Percentiles rank a stretch among this genome's conserved stretches.
phyloP scores from a whole-genome alignment of 1,140 invertebrate species.

The Papilio dardanus region DNA sequence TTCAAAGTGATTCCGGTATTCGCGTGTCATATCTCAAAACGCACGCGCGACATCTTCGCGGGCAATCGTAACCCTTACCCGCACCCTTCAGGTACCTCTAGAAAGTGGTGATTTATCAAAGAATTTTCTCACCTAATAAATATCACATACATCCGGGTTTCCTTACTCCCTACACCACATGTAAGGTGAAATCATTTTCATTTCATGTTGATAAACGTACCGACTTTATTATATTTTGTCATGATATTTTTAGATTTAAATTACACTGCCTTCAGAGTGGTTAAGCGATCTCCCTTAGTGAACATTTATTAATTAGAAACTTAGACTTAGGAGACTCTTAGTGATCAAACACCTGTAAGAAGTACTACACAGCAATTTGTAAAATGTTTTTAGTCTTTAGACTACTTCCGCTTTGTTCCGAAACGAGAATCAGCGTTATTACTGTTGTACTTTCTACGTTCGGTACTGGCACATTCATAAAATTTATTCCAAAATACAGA shows the following conservation, averaged over 20 bases:
- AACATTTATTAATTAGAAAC: too few relatives aligned
- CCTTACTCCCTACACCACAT: constrained; percentile 11
- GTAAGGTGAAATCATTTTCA: constrained; percentile 27
- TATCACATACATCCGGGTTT: constrained; percentile 56
- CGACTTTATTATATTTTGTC: not conserved
- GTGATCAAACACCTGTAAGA: too few relatives aligned
- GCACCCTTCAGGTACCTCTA: constrained; percentile 44
- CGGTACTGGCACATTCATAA: too few relatives aligned
- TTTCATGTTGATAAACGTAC: not conserved
- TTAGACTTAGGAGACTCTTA: too few relatives aligned
- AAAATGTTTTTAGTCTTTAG: too few relatives aligned
- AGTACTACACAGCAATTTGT: too few relatives aligned
- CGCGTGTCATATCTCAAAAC: constrained; percentile 35
- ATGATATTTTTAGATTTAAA: not conserved
- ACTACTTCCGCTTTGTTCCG: too few relatives aligned
- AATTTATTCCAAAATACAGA: too few relatives aligned
- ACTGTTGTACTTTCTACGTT: too few relatives aligned
- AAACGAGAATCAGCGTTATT: too few relatives aligned
- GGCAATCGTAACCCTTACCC: constrained; percentile 57
- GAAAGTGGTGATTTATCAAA: constrained; percentile 67
- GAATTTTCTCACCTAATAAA: constrained; percentile 72
- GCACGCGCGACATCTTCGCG: constrained; percentile 31
- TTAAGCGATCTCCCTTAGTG: too few relatives aligned
- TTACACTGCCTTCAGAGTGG: too few relatives aligned
- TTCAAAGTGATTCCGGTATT: not conserved